A percentile compares a stretch with the other conserved stretches of the same genome.
Conservation (phyloP, 2,797 vertebrate genomes). For the Falco cherrug region DNA sequence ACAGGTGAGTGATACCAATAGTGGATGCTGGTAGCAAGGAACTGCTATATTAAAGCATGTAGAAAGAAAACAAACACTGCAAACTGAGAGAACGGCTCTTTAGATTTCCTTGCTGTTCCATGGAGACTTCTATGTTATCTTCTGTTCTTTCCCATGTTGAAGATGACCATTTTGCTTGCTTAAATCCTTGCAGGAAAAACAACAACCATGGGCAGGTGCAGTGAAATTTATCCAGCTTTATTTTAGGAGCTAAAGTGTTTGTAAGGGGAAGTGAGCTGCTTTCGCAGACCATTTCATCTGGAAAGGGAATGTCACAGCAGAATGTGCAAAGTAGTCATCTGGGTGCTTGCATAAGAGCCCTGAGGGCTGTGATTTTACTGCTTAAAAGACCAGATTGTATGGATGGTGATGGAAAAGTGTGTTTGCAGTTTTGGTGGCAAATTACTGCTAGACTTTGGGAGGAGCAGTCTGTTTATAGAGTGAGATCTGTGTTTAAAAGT, state of each 20-base stretch:
- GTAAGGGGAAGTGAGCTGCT: neutral
- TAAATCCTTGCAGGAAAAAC: neutral
- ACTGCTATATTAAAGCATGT: neutral
- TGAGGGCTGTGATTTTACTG: neutral
- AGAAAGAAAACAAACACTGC: neutral
- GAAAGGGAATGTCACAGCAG: neutral
- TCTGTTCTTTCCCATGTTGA: neutral
- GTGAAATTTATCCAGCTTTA: neutral
- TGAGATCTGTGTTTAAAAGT: neutral
- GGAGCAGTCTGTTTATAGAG: neutral
- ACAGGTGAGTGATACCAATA: conserved; percentile 80
- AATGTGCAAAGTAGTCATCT: neutral
- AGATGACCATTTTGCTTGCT: neutral
- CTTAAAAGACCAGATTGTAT: neutral
- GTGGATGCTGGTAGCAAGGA: neutral
- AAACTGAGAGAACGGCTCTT: neutral
- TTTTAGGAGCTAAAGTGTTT: neutral
- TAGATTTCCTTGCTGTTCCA: neutral
- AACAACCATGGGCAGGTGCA: neutral
- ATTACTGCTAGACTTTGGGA: neutral
- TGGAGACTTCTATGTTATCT: neutral
- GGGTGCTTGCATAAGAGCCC: neutral
- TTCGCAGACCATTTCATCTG: neutral
- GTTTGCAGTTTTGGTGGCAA: neutral
- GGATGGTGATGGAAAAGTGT: neutral